phyloP scores from a whole-genome alignment of 2,797 vertebrate genomes.

The Spea hammondii region DNA sequence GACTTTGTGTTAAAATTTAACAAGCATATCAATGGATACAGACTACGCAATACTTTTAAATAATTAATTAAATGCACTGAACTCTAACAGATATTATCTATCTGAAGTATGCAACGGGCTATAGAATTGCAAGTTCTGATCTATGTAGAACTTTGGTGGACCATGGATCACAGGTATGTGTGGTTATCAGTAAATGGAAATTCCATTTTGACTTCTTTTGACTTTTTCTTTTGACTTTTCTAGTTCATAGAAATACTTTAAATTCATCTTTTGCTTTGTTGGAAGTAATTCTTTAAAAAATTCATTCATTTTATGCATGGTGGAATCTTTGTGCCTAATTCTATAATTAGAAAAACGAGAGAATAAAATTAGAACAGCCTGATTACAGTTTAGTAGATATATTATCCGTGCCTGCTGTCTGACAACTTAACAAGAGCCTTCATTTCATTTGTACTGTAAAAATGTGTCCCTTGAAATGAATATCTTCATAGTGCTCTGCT shows the following conservation, averaged over 20 bases:
- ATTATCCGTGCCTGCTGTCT: constrained; percentile 22
- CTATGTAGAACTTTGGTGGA: no score
- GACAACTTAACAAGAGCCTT: constrained; percentile 41
- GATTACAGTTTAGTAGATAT: constrained; percentile 28
- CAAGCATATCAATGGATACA: no score
- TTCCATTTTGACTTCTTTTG: no score
- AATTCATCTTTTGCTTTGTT: background rate
- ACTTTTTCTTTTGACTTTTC: no score
- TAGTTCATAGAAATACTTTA: background rate
- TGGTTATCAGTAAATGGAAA: no score
- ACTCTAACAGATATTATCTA: no score
- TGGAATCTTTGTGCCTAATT: constrained; percentile 36
- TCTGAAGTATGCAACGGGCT: no score
- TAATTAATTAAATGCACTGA: no score
- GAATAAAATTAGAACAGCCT: constrained; percentile 33
- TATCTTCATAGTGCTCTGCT: background rate
- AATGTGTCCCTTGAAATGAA: constrained; percentile 30
- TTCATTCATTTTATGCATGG: constrained; percentile 34
- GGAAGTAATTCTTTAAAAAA: background rate
- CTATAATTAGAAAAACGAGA: constrained; percentile 48
- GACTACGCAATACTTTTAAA: no score
- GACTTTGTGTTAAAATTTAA: no score
- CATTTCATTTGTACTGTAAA: constrained; percentile 19
- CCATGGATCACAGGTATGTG: no score
- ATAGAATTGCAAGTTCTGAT: no score